Conservation (phyloP, 2,888 invertebrate genomes). For the Diarsia rubi region DNA sequence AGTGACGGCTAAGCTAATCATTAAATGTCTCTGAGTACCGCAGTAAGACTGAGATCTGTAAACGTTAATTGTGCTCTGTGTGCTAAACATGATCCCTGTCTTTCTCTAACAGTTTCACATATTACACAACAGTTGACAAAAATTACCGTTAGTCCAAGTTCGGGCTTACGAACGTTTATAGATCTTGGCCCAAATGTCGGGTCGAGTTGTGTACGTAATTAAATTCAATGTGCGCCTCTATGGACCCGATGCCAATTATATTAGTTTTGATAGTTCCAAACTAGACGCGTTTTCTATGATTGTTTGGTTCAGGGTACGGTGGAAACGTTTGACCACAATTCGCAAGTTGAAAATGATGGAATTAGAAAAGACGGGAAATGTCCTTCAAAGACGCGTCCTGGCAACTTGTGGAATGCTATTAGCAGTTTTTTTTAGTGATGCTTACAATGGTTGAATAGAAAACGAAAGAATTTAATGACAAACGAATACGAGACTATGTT, state of each 20-base stretch:
- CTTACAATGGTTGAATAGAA: too few relatives aligned
- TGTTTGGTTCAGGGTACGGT: slow-evolving; percentile 49
- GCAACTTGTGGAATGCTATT: too few relatives aligned
- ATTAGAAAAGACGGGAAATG: neutral
- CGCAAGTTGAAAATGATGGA: neutral
- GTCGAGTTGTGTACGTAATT: slow-evolving; percentile 67
- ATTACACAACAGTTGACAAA: neutral
- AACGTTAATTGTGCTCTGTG: neutral
- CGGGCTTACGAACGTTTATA: neutral
- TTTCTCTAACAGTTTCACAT: neutral
- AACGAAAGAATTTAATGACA: too few relatives aligned
- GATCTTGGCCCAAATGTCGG: slow-evolving; percentile 45
- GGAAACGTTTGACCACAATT: slow-evolving; percentile 19
- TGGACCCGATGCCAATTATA: slow-evolving; percentile 73
- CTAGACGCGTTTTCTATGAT: slow-evolving; percentile 69
- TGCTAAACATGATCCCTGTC: neutral
- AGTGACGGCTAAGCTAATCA: too few relatives aligned
- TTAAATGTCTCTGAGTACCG: too few relatives aligned
- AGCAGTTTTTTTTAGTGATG: too few relatives aligned
- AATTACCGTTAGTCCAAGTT: neutral
- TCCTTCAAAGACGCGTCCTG: neutral
- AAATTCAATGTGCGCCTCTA: slow-evolving; percentile 72
- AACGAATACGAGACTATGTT: too few relatives aligned
- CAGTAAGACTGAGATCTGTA: neutral
- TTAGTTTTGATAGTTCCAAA: slow-evolving; percentile 70